Evolutionary conservation across 2,113 vertebrate genomes (phyloP).

Genomic region (Oncorhynchus clarkii): DNA sequence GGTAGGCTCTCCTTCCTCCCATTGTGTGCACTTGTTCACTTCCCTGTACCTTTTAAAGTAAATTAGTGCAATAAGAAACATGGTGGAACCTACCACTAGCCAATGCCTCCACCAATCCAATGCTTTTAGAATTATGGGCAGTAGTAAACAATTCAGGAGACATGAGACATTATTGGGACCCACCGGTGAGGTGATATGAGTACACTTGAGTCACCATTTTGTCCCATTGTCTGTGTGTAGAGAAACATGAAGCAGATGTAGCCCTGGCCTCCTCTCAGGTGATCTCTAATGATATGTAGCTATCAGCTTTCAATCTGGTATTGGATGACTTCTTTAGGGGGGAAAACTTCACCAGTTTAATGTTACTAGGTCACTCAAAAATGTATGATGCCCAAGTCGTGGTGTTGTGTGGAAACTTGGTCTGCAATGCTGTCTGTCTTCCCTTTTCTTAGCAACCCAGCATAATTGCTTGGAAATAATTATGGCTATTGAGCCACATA

Average conservation of each 20-base stretch:
- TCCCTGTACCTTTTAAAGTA: too few relatives aligned
- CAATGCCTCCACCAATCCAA: too few relatives aligned
- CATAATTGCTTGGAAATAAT: background rate
- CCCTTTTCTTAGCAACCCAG: background rate
- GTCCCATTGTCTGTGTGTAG: background rate
- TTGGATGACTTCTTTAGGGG: slow-evolving; percentile 14
- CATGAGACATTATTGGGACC: too few relatives aligned
- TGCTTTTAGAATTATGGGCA: too few relatives aligned
- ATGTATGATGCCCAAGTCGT: slow-evolving; percentile 27
- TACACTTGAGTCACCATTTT: background rate
- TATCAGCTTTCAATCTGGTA: slow-evolving; percentile 1
- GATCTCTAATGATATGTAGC: background rate
- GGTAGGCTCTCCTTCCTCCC: background rate
- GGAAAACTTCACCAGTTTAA: background rate
- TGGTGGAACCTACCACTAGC: too few relatives aligned
- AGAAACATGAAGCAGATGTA: slow-evolving; percentile 1
- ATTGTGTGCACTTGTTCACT: background rate
- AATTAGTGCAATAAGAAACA: too few relatives aligned
- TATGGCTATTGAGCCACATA: background rate
- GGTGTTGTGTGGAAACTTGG: background rate
- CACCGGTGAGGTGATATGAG: too few relatives aligned
- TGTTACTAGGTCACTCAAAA: slow-evolving; percentile 31
- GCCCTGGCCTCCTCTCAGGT: slow-evolving; percentile 3
- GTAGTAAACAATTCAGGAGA: too few relatives aligned
- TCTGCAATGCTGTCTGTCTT: background rate